phyloP scores from a whole-genome alignment of 2,113 vertebrate genomes.

The Polypterus senegalus region DNA sequence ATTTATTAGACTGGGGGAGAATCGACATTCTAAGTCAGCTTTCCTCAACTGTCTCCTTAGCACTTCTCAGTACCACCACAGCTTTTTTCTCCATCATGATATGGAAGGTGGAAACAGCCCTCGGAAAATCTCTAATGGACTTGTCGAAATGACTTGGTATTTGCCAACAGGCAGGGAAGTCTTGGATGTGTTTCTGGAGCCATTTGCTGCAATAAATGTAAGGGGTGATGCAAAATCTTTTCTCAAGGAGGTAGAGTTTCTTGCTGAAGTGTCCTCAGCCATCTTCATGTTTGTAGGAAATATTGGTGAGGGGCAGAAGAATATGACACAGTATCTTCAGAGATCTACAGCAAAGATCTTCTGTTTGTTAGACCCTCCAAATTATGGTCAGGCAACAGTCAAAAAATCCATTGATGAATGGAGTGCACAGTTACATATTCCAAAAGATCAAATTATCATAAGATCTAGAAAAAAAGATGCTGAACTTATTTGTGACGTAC shows the following conservation, averaged over 20 bases:
- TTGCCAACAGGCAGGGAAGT: constrained; percentile 25
- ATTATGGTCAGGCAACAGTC: constrained; percentile 4
- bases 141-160: constrained; percentile 40
- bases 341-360: constrained; percentile 16
- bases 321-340: constrained; percentile 23
- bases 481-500: constrained; percentile 25
- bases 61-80: constrained; percentile 8
- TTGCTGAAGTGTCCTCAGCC: constrained; percentile 35
- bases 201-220: constrained; percentile 36
- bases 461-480: constrained; percentile 21
- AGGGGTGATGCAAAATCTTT: constrained; percentile 30
- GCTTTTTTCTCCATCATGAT: constrained; percentile 13
- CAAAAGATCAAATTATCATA: too few relatives aligned
- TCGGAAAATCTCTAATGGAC: constrained; percentile 24
- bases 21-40: constrained; percentile 15
- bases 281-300: constrained; percentile 35
- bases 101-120: constrained; percentile 7
- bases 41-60: constrained; percentile 15
- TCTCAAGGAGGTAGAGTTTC: constrained; percentile 33
- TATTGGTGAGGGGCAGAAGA: constrained; percentile 19
- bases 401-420: constrained; percentile 11
- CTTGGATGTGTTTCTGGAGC: constrained; percentile 24
- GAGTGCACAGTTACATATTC: too few relatives aligned
- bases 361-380: constrained; percentile 17
- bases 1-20: constrained; percentile 16